Percentiles rank a stretch among this genome's conserved stretches.
phyloP scores from a whole-genome alignment of 37 sponge, comb jelly and placozoan genomes.

The Bolinopsis microptera region DNA sequence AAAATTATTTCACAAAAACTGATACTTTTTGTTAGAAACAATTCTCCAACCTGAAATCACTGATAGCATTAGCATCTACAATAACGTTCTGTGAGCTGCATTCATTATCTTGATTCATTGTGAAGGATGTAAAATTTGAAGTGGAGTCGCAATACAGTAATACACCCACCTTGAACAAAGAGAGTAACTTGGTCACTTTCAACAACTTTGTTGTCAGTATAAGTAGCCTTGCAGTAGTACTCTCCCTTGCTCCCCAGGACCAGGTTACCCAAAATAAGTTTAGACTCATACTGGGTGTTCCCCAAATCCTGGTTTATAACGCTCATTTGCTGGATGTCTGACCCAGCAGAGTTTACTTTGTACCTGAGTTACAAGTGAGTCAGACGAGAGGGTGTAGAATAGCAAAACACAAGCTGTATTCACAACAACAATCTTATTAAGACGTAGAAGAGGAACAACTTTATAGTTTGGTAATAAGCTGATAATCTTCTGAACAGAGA shows the following conservation, averaged over 20 bases:
- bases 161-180: slow-evolving; percentile 4
- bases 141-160: too few relatives aligned
- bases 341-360: not conserved
- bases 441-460: too few relatives aligned
- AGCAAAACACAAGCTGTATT: too few relatives aligned
- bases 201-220: not conserved
- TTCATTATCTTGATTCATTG: too few relatives aligned
- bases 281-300: not conserved
- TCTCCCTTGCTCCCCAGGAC: not conserved
- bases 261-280: not conserved
- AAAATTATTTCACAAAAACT: too few relatives aligned
- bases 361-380: too few relatives aligned
- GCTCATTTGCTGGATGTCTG: not conserved
- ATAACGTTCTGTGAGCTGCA: slow-evolving; percentile 39
- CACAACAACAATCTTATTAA: too few relatives aligned
- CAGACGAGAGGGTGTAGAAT: too few relatives aligned
- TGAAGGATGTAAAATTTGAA: too few relatives aligned
- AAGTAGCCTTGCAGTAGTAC: slow-evolving; percentile 3
- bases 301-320: not conserved
- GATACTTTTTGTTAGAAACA: too few relatives aligned
- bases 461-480: too few relatives aligned
- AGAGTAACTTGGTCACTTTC: slow-evolving; percentile 17
- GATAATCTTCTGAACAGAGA: too few relatives aligned
- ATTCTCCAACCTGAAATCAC: not conserved
- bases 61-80: not conserved